These are phyloP conservation scores for Lepidurus couesii DNA, from an alignment of 1,140 invertebrate genomes.

Conservation along the genomic window DNA sequence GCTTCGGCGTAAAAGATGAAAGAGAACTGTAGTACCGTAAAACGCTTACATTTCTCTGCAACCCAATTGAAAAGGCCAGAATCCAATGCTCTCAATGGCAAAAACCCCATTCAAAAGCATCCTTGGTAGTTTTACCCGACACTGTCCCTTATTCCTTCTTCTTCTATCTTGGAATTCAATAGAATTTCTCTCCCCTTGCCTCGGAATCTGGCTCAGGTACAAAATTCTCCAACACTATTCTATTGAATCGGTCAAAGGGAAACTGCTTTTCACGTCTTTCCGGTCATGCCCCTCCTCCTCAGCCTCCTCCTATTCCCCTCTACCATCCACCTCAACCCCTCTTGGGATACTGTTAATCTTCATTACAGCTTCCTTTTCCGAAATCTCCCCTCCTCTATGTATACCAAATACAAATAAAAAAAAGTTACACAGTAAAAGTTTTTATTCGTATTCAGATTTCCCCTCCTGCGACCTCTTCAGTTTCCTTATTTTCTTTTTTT, in stretches of 20 bases:
- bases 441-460: not conserved
- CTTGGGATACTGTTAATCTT: too few relatives aligned
- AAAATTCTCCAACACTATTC: not conserved
- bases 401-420: not conserved
- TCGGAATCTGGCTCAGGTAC: constrained; percentile 15
- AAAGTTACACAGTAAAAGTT: constrained; percentile 12
- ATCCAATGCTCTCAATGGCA: not conserved
- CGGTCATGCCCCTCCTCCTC: not conserved
- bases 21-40: too few relatives aligned
- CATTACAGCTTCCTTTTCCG: not conserved
- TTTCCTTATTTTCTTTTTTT: not conserved
- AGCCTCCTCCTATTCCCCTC: not conserved
- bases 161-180: not conserved
- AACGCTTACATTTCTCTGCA: too few relatives aligned
- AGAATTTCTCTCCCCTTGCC: not conserved
- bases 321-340: not conserved
- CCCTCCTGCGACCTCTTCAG: not conserved
- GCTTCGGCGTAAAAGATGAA: not conserved
- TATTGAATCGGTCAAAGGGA: not conserved
- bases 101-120: not conserved
- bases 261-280: not conserved
- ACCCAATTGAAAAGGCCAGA: too few relatives aligned
- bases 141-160: not conserved
- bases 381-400: not conserved
- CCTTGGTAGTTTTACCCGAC: not conserved